phyloP scores from a whole-genome alignment of 2,888 invertebrate species.

The Prosopocoilus inquinatus region DNA sequence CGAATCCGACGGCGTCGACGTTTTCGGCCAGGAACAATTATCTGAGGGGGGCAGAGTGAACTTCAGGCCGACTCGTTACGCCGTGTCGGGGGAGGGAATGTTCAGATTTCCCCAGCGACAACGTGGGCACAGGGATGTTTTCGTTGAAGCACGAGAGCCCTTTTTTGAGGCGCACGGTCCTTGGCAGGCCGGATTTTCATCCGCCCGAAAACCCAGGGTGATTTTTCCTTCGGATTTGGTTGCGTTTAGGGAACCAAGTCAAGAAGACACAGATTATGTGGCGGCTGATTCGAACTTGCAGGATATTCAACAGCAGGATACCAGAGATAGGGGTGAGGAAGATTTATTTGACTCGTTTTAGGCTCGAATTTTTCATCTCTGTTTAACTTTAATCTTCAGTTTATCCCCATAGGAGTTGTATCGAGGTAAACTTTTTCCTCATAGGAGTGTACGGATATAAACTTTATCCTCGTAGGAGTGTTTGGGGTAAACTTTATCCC shows the following conservation, averaged over 20 bases:
- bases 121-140: conserved; percentile 25
- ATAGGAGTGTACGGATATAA: no score
- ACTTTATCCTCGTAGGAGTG: no score
- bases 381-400: no score
- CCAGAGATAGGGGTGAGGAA: conserved; percentile 66
- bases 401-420: no score
- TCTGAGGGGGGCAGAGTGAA: conserved; percentile 5
- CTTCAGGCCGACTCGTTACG: conserved; percentile 8
- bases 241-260: conserved; percentile 45
- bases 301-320: conserved; percentile 54
- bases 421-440: no score
- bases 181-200: conserved; percentile 31
- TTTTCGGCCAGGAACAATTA: conserved; percentile 18
- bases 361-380: no score
- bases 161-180: conserved; percentile 34
- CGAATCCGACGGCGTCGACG: conserved; percentile 16
- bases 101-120: conserved; percentile 21
- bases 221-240: conserved; percentile 51
- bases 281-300: conserved; percentile 53
- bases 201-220: conserved; percentile 46
- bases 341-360: background rate
- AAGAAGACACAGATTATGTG: conserved; percentile 43
- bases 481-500: no score
- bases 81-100: background rate
- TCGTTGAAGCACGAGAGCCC: conserved; percentile 34